phyloP scores from a whole-genome alignment of 2,888 invertebrate species.

The Parascotia fuliginaria region DNA sequence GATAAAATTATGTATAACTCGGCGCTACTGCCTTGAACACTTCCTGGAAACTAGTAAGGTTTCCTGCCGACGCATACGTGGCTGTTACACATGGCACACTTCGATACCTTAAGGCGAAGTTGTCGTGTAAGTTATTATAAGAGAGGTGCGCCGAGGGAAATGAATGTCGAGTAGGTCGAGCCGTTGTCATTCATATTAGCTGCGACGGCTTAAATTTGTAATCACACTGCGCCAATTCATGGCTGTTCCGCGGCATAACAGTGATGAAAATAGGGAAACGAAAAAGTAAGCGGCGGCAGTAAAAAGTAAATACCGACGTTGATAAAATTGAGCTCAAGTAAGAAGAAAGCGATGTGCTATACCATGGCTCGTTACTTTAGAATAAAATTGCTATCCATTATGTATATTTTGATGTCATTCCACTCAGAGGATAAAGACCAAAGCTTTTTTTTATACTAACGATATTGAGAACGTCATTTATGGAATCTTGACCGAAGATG shows the following conservation, averaged over 20 bases:
- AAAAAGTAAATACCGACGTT: constrained; percentile 60
- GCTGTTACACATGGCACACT: constrained; percentile 38
- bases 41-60: constrained; percentile 5
- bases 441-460: too few relatives aligned
- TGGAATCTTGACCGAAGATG: too few relatives aligned
- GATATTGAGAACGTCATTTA: too few relatives aligned
- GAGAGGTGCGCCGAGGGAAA: constrained; percentile 84
- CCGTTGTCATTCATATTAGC: constrained; percentile 86
- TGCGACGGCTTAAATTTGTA: constrained; percentile 83
- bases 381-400: constrained; percentile 53
- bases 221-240: constrained; percentile 78
- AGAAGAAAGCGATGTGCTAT: constrained; percentile 52
- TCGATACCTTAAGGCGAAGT: constrained; percentile 79
- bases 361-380: constrained; percentile 50
- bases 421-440: constrained; percentile 30
- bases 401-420: constrained; percentile 45
- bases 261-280: constrained; percentile 61
- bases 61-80: constrained; percentile 16
- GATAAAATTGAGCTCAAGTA: constrained; percentile 58
- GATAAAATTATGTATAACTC: too few relatives aligned
- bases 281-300: constrained; percentile 59
- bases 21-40: too few relatives aligned
- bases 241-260: constrained; percentile 57
- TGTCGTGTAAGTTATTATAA: constrained; percentile 84
- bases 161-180: constrained; percentile 83